Evolutionary conservation across 2,797 vertebrate species (phyloP).

Genomic region (Myiothlypis coronata): DNA sequence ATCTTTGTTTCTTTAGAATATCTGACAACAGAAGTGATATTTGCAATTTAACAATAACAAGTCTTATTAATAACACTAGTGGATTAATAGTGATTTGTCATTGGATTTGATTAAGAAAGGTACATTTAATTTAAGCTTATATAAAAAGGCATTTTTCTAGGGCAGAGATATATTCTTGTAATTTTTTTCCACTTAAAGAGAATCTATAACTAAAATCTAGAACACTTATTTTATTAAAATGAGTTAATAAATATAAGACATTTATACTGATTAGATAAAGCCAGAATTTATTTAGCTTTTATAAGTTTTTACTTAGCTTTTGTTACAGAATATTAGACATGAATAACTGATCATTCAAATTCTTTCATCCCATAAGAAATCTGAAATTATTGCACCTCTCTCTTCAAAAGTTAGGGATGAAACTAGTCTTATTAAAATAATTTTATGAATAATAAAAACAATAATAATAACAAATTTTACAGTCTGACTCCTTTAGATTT

Average conservation of each 20-base stretch:
- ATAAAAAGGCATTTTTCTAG: background rate
- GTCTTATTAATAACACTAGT: background rate
- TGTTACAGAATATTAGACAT: background rate
- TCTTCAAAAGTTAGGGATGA: background rate
- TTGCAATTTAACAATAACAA: background rate
- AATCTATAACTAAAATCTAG: background rate
- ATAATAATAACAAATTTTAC: background rate
- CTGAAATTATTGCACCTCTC: background rate
- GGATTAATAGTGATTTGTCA: background rate
- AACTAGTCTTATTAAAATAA: background rate
- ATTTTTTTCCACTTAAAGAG: background rate
- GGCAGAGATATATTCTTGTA: background rate
- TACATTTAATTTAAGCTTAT: background rate
- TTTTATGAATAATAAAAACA: background rate
- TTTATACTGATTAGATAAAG: background rate
- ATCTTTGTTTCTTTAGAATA: background rate
- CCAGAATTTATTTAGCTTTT: background rate
- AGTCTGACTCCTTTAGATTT: background rate
- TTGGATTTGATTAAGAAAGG: background rate
- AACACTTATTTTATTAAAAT: background rate
- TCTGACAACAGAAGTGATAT: background rate
- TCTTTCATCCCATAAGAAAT: background rate
- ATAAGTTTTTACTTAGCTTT: background rate
- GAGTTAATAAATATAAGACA: background rate
- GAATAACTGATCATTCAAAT: background rate